These are phyloP conservation scores for Oreohelix idahoensis DNA, from an alignment of 1,140 invertebrate genomes.

Conservation along the genomic window DNA sequence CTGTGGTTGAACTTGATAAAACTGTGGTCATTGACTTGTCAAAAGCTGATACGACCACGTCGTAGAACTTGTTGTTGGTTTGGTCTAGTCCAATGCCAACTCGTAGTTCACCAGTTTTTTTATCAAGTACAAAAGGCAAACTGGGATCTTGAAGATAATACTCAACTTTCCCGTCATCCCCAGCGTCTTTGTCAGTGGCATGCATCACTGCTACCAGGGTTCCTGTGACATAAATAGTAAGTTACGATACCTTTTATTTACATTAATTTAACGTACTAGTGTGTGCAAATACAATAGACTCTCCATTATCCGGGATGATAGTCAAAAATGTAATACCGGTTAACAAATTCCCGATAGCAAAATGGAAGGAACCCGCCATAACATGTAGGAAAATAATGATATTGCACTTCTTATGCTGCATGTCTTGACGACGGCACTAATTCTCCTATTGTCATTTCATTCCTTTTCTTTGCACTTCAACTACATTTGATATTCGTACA, in stretches of 20 bases:
- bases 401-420: no score
- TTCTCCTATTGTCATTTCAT: no score
- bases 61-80: slow-evolving; percentile 3
- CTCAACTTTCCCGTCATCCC: slow-evolving; percentile 34
- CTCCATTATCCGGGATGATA: no score
- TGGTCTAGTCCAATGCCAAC: slow-evolving; percentile 19
- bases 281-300: not conserved
- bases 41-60: slow-evolving; percentile 24
- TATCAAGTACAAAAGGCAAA: slow-evolving; percentile 35
- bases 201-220: not conserved
- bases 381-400: no score
- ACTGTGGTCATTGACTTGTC: slow-evolving; percentile 33
- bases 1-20: not conserved
- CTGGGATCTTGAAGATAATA: not conserved
- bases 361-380: no score
- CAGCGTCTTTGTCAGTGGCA: slow-evolving; percentile 32
- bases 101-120: not conserved
- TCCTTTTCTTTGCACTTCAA: no score
- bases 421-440: no score
- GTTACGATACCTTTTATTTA: not conserved
- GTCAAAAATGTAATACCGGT: no score
- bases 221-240: not conserved
- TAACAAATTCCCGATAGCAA: no score
- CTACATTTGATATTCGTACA: no score
- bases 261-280: no score